Evolutionary conservation across 2,888 invertebrate genomes (phyloP), one percentile per base, ranked within the genome.

Genomic region (Formica aserva): DNA sequence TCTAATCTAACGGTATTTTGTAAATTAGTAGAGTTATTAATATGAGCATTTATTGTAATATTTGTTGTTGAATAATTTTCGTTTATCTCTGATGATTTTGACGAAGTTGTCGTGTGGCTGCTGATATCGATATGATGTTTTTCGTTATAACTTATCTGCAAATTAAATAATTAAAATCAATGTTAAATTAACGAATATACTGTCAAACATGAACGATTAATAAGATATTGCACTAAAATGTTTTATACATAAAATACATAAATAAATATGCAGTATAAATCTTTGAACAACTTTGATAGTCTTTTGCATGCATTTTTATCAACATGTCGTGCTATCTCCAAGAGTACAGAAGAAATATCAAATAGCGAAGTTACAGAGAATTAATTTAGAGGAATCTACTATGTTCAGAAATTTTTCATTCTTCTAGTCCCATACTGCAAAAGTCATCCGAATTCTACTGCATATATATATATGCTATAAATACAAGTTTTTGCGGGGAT

Each of bases 81-180:
- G 6, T 76, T 32, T n/a, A 29, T 48, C 52, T 71, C 13, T 22
- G 48, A 35, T n/a, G 45, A n/a, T 9, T 71, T 15, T 48, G 45
- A 35, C 8, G 38, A 0, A 38, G 8, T 41, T 8, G 11, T 29
- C 8, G 69, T 18, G 1, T 69, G 29, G 18, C 41, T 38, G 55
- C 3, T 66, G 35, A 15, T 15, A 32, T 77, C 35, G 29, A 15
- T 29, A 52, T 18, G 41, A 74, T 75, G 52, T n/a, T 81, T 35
- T 41, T 75, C 75, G 0, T 75, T 60, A 26, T 52, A 41, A 0
- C 1, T 63, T 11, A 15, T 52, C 81, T 78, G 38, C 55, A 72
- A 52, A 72, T 65, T 48, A 57, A 38, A 76, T 65, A 67, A 45
- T 67, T 48, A 29, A 71, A 71, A 71, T 72, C 55, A 5, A 55